Base-by-base conservation (phyloP, 2,113 vertebrate species). In the Hypocryptadius cinnamomeus region DNA sequence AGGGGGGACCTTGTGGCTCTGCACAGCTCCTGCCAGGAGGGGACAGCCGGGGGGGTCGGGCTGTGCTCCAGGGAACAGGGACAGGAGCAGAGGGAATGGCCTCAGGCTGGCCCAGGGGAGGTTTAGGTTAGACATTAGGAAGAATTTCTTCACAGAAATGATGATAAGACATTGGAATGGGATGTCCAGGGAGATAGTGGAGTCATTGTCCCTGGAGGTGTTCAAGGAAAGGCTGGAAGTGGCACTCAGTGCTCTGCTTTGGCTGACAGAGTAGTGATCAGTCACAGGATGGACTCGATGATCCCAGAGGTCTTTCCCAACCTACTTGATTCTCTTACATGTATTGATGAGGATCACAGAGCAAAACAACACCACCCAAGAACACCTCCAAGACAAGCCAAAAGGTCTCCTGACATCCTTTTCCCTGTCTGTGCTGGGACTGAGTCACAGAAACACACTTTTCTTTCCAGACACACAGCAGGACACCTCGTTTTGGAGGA, bases 31-130 rank as follows among this genome's bases (percentile, higher is more conserved):
- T 51, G 79, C 10, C 20, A 44, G 56, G 56, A 61, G 31, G 31
- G 13, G 8, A 5, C 54, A 51, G 24, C 6, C 1, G 0, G 25
- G 31, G 35, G 33, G 5, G 1, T n/a, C 1, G 0, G 27, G 27
- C 47, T 71, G 7, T 63, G 47, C 31, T 61, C 35, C 68, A 31
- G 10, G 31, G 27, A 53, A 63, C 33, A 53, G 66, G 31, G 47
- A 72, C 27, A 72, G 11, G 28, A 81, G 2, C 10, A 37, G 27
- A 25, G 47, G 33, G 2, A 63, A 64, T 0, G 1, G 12, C 40
- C 40, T 45, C 9, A 33, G 2, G n/a, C 18, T 39, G 59, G 0
- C 14, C 11, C 48, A 27, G 27, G 7, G 9, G 5, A 33, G 40
- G 3, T 12, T 73, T 18, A 73, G 13, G 13, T 11, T n/a, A 28